These are phyloP conservation scores for Hirtodrosophila duncani DNA, from an alignment of 2,888 invertebrate genomes.

Conservation along the genomic window DNA sequence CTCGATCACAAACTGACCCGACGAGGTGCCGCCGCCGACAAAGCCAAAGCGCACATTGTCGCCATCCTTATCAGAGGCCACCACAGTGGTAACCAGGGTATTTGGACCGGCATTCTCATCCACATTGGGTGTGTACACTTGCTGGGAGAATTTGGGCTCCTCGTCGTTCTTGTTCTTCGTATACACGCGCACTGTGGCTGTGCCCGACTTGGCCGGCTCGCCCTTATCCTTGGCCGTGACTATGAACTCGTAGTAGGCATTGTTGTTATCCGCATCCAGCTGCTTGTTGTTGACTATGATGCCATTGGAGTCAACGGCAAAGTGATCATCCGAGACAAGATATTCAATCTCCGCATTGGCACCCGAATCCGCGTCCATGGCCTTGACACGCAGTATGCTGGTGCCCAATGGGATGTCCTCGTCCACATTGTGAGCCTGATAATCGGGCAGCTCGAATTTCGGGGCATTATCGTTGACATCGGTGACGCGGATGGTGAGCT, in stretches of 20 bases:
- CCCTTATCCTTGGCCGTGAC: conserved; percentile 97
- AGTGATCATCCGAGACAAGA: conserved; percentile 93
- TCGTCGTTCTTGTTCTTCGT: conserved; percentile 99
- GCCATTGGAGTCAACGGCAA: conserved; percentile 94
- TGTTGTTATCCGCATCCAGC: conserved; percentile 96
- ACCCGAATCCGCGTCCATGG: conserved; percentile 96
- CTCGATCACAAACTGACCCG: conserved; percentile 96
- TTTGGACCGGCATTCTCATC: conserved; percentile 97
- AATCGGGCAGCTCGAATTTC: conserved; percentile 96
- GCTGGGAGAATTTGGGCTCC: conserved; percentile 96
- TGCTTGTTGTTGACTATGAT: conserved; percentile 95
- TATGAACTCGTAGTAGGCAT: conserved; percentile 95
- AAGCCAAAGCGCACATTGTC: conserved; percentile 96
- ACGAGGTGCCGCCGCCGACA: conserved; percentile 92
- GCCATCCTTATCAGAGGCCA: conserved; percentile 98
- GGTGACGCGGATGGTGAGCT: conserved; percentile 94
- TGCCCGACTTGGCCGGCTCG: conserved; percentile 93
- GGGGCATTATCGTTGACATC: conserved; percentile 99
- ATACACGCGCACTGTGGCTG: conserved; percentile 95
- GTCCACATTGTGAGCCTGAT: conserved; percentile 97
- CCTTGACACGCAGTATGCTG: conserved; percentile 95
- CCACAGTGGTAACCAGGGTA: conserved; percentile 96
- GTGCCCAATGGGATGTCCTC: conserved; percentile 96
- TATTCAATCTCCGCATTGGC: conserved; percentile 97
- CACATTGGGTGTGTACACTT: conserved; percentile 97